Conservation (phyloP, 2,888 invertebrate genomes). For the Drosophila histrio region DNA sequence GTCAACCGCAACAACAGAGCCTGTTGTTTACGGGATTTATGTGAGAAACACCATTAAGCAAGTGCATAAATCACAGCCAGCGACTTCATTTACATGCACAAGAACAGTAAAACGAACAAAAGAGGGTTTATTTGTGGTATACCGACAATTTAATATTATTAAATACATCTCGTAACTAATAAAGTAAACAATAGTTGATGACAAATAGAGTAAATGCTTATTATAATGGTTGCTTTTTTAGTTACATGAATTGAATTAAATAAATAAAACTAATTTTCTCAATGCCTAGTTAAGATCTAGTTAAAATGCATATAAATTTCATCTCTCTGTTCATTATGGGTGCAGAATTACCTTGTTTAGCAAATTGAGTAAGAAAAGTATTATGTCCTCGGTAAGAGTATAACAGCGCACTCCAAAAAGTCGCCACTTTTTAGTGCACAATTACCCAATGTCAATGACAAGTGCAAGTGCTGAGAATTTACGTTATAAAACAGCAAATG, state of each 20-base stretch:
- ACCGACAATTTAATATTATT: neutral
- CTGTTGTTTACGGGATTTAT: conserved; percentile 23
- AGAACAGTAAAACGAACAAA: conserved; percentile 5
- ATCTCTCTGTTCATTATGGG: no score
- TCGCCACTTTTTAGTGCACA: conserved; percentile 48
- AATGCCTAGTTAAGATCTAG: no score
- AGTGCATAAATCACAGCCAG: conserved; percentile 61
- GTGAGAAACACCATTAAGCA: conserved; percentile 59
- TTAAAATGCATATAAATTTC: no score
- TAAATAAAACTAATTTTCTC: no score
- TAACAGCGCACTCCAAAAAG: conserved; percentile 19
- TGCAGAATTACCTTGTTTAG: neutral
- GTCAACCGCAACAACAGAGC: conserved; percentile 34
- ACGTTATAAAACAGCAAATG: conserved; percentile 27
- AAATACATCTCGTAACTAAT: no score
- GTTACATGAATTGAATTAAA: no score
- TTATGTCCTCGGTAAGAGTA: neutral
- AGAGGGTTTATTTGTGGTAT: no score
- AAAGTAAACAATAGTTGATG: no score
- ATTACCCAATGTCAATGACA: conserved; percentile 53
- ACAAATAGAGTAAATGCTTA: no score
- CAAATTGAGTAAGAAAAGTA: neutral
- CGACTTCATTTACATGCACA: conserved; percentile 51
- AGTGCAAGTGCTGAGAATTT: conserved; percentile 17
- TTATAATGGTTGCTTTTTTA: no score